phyloP scores from a whole-genome alignment of 2,797 vertebrate species.

The Coregonus suidteri region DNA sequence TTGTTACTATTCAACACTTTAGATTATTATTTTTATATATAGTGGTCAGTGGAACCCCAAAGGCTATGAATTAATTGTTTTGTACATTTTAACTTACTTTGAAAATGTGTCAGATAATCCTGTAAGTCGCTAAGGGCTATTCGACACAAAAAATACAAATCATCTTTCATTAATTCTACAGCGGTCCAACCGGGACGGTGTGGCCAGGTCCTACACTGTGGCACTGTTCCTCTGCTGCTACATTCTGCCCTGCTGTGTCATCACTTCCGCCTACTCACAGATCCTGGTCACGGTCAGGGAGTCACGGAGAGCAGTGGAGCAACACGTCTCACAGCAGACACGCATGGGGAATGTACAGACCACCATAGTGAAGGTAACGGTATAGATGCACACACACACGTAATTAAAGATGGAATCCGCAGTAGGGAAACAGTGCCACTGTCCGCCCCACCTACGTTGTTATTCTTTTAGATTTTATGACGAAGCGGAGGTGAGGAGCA shows the following conservation, averaged over 20 bases:
- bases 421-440: too few relatives aligned
- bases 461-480: too few relatives aligned
- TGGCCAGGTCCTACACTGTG: conserved; percentile 58
- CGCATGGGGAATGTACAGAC: conserved; percentile 61
- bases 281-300: conserved; percentile 66
- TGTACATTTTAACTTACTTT: too few relatives aligned
- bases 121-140: background rate
- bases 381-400: background rate
- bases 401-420: too few relatives aligned
- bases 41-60: too few relatives aligned
- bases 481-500: too few relatives aligned
- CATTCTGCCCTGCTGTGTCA: conserved; percentile 63
- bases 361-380: background rate
- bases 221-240: conserved; percentile 68
- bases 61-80: too few relatives aligned
- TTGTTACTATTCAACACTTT: background rate
- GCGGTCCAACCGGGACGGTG: conserved; percentile 46
- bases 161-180: background rate
- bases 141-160: background rate
- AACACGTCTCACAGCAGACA: conserved; percentile 39
- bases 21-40: too few relatives aligned
- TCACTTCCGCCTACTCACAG: conserved; percentile 64
- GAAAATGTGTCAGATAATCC: too few relatives aligned
- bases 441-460: too few relatives aligned
- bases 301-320: conserved; percentile 63